Percentiles rank a stretch among this genome's conserved stretches.
These are phyloP conservation scores for Diarsia dahlii DNA, from an alignment of 2,888 invertebrate species.

Conservation along the genomic window DNA sequence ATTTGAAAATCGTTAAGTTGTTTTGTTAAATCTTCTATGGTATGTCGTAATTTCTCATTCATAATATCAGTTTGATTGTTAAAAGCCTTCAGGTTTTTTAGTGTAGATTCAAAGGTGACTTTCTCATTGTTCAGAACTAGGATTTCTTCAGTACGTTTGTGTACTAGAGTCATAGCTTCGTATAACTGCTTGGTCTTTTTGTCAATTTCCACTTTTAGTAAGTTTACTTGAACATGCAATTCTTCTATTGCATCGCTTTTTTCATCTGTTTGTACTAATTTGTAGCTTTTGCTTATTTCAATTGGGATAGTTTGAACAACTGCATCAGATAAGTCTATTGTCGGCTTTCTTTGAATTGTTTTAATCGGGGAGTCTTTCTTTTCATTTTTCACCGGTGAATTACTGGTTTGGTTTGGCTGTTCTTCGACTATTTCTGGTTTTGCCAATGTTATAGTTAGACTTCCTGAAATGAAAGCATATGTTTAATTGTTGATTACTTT, in stretches of 20 bases:
- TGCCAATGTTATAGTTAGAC: conserved; percentile 80
- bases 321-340: conserved; percentile 62
- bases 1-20: conserved; percentile 73
- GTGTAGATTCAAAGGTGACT: conserved; percentile 75
- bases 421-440: conserved; percentile 77
- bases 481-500: neutral
- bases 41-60: conserved; percentile 72
- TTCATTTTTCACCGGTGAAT: conserved; percentile 20
- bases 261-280: conserved; percentile 78
- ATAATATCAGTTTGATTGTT: conserved; percentile 78
- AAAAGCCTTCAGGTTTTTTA: conserved; percentile 76
- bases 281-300: conserved; percentile 63
- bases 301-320: conserved; percentile 76
- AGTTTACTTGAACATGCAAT: conserved; percentile 68
- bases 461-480: conserved; percentile 74
- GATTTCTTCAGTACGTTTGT: conserved; percentile 81
- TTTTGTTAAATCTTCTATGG: conserved; percentile 73
- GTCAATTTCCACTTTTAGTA: conserved; percentile 70
- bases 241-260: conserved; percentile 64
- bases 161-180: conserved; percentile 78
- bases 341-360: conserved; percentile 39
- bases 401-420: conserved; percentile 45
- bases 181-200: conserved; percentile 78
- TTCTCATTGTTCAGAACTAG: conserved; percentile 81
- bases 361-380: conserved; percentile 46